phyloP scores from a whole-genome alignment of 2,888 invertebrate species.

The Terebella lapidaria region DNA sequence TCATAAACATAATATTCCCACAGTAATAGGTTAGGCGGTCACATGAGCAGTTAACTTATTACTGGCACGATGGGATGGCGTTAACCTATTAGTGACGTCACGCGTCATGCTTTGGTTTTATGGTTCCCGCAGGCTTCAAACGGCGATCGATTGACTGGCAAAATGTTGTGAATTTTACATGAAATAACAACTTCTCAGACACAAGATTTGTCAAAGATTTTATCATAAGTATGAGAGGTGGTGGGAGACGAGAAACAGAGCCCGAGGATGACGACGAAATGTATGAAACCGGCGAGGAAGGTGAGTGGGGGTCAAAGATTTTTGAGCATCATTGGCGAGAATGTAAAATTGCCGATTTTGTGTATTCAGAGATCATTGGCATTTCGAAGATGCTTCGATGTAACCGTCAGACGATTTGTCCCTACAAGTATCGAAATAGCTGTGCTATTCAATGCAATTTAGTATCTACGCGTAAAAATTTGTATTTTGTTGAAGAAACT shows the following conservation, averaged over 20 bases:
- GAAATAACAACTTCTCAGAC: not conserved
- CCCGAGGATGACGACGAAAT: not conserved
- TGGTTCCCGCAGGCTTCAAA: not conserved
- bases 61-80: slow-evolving; percentile 1
- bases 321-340: too few species aligned
- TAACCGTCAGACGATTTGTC: too few species aligned
- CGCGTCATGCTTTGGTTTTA: not conserved
- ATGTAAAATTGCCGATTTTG: too few species aligned
- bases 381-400: too few species aligned
- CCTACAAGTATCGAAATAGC: too few species aligned
- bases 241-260: not conserved
- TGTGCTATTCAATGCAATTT: too few species aligned
- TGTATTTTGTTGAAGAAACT: too few species aligned
- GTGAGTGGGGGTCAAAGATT: not conserved
- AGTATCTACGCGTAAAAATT: too few species aligned
- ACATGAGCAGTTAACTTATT: slow-evolving; percentile 1
- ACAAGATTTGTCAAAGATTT: not conserved
- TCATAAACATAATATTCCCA: not conserved
- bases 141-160: not conserved
- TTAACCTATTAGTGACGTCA: slow-evolving; percentile 4
- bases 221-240: not conserved
- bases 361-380: too few species aligned
- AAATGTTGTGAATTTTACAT: not conserved
- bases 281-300: not conserved
- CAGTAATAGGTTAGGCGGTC: not conserved